phyloP scores from a whole-genome alignment of 1,140 invertebrate species.

The Acyrthosiphon pisum region DNA sequence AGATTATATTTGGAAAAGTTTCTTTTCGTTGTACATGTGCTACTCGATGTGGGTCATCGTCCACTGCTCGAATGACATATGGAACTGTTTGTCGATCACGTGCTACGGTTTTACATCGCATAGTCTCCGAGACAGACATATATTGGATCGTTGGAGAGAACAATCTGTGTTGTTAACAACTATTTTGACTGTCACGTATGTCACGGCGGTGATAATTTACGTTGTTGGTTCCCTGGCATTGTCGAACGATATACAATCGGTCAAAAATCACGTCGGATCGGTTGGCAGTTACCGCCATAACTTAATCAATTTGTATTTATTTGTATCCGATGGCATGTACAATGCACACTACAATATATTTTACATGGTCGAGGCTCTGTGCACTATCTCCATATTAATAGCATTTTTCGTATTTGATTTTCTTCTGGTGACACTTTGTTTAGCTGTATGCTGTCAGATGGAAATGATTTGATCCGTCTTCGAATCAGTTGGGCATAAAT shows the following conservation, averaged over 20 bases:
- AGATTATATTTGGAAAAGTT: background rate
- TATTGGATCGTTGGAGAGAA: background rate
- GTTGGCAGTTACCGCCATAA: background rate
- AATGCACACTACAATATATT: background rate
- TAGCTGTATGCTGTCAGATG: background rate
- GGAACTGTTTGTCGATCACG: background rate
- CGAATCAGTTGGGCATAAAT: background rate
- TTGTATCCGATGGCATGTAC: background rate
- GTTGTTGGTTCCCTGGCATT: no score
- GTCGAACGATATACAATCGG: no score
- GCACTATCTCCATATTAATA: fast-evolving
- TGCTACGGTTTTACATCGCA: background rate
- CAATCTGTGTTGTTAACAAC: background rate
- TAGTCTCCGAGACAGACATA: background rate
- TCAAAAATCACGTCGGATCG: background rate
- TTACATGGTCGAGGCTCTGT: background rate
- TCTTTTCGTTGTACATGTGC: background rate
- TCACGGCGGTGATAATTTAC: no score
- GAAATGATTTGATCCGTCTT: background rate
- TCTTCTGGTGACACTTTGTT: background rate
- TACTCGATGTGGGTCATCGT: background rate
- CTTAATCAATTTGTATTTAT: background rate
- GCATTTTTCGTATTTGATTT: background rate
- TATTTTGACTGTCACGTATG: fast-evolving
- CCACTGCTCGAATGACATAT: background rate